phyloP scores from a whole-genome alignment of 35 echinoderm and acorn worm genomes.

The Amphiura filiformis region DNA sequence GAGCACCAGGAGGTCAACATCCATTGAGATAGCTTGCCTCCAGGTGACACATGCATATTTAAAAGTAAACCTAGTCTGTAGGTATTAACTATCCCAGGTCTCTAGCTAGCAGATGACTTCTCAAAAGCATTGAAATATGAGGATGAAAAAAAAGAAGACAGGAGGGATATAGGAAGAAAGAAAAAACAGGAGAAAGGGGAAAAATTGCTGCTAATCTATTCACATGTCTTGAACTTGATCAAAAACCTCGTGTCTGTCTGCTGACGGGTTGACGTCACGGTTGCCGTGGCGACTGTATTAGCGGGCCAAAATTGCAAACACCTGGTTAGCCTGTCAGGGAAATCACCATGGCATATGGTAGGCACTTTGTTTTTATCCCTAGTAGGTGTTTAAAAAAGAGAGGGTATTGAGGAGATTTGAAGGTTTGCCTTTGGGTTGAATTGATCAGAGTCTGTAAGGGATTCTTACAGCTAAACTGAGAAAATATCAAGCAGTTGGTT shows the following conservation, averaged over 20 bases:
- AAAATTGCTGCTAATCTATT: not conserved
- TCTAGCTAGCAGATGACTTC: not conserved
- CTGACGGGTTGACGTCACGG: not conserved
- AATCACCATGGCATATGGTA: constrained; percentile 7
- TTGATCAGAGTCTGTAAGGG: not conserved
- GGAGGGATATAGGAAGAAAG: not conserved
- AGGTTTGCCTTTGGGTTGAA: not conserved
- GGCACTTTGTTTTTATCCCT: not conserved
- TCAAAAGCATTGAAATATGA: constrained; percentile 1
- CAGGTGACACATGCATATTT: not conserved
- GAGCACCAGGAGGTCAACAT: not conserved
- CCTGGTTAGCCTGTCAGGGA: not conserved
- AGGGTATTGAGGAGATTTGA: not conserved
- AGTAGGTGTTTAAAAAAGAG: not conserved
- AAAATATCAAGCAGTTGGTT: not conserved
- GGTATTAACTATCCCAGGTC: not conserved
- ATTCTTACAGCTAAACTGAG: not conserved
- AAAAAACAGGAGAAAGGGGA: not conserved
- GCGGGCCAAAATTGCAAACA: not conserved
- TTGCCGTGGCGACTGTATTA: not conserved
- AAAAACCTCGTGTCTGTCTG: constrained; percentile 3
- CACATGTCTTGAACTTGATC: constrained; percentile 7
- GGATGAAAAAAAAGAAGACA: too few relatives aligned
- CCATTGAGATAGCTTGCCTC: not conserved
- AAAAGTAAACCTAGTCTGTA: not conserved